Base-by-base conservation (phyloP, 2,113 vertebrate genomes). In the Varanus komodoensis region DNA sequence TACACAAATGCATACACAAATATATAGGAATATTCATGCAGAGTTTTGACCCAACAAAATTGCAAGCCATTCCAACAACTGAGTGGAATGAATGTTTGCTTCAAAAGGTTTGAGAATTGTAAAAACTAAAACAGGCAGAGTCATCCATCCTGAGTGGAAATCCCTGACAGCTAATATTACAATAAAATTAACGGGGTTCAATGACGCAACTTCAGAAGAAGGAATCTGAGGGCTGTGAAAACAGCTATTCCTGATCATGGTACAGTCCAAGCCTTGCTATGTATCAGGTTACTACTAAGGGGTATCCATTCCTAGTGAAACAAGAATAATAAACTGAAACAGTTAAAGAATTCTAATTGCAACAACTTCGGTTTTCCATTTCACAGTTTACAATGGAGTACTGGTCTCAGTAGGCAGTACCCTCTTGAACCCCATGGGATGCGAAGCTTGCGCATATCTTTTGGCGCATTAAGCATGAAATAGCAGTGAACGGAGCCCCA, bases 381-480 rank as follows among this genome's bases (percentile, higher is more conserved):
- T 86, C 89, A 77, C 82, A 95, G 87, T 89, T 93, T 89, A 91
- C 94, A 81, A 87, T n/a, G 38, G 38, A 44, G 38, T 44, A 44
- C 38, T 44, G 38, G 32, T 78, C 93, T 93, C 89, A 93, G 93
- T 94, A 87, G 93, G 90, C 89, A 94, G 91, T 88, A 95, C 90
- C 89, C 92, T 91, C 94, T 88, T 92, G 94, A 95, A 94, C 92
- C 90, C 81, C 73, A 15, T 5, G 19, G 94, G 32, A 74, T 89
- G 87, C 95, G 88, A 89, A 96, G 94, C 95, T 93, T 93, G 92
- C 91, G 94, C 93, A 91, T 84, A 93, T 0, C 82, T 91, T 95
- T 94, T 95, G 94, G 94, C 93, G 94, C 90, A 95, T 92, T 94
- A 94, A 94, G 88, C 94, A 93, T 17, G 0, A 92, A 96, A 95